A percentile compares a stretch with the other conserved stretches of the same genome.
phyloP scores from a whole-genome alignment of 2,797 vertebrate genomes.

The Podargus strigoides region DNA sequence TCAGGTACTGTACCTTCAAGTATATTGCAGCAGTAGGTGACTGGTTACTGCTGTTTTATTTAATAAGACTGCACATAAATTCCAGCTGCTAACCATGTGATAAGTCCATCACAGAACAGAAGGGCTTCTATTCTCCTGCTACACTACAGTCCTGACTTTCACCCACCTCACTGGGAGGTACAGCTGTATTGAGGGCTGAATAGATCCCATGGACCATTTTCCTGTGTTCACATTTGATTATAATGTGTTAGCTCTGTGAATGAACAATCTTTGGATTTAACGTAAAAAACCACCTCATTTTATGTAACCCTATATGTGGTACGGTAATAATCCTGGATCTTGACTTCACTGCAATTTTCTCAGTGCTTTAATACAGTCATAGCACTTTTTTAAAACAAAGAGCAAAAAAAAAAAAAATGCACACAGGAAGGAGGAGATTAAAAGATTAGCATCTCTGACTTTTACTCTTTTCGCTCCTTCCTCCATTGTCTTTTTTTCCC shows the following conservation, averaged over 20 bases:
- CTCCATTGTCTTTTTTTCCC: background rate
- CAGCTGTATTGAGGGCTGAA: background rate
- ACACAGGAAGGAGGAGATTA: background rate
- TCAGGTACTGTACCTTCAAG: constrained; percentile 67
- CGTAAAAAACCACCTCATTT: background rate
- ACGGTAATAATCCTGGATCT: background rate
- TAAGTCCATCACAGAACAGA: constrained; percentile 67
- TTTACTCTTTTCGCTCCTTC: background rate
- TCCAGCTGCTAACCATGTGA: constrained; percentile 74
- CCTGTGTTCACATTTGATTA: background rate
- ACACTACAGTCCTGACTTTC: background rate
- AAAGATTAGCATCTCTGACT: background rate
- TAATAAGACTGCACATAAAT: constrained; percentile 73
- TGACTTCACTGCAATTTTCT: background rate
- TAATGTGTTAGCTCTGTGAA: background rate
- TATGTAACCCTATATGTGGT: background rate
- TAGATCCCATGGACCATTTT: background rate
- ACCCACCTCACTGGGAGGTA: constrained; percentile 23
- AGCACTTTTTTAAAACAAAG: background rate
- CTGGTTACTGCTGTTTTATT: constrained; percentile 76
- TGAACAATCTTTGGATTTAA: background rate
- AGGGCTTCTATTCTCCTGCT: constrained; percentile 55
- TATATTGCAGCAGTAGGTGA: constrained; percentile 66
- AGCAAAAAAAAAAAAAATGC: background rate
- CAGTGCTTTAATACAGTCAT: background rate